Conservation (phyloP, 2,888 invertebrate genomes). For the Proisotoma minuta region DNA sequence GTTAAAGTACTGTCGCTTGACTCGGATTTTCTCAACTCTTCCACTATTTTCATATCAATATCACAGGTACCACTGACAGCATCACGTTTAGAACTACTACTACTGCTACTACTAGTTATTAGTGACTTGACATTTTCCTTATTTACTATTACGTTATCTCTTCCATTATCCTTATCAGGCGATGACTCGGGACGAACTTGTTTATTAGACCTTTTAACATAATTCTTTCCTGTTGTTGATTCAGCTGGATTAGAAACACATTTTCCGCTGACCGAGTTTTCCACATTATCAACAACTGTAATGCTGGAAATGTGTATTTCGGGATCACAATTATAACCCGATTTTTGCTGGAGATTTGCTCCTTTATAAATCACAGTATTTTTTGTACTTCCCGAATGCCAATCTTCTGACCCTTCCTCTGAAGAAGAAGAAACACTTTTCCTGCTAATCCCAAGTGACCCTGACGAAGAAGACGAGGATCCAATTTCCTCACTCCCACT, state of each 20-base stretch:
- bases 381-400: conserved; percentile 42
- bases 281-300: neutral
- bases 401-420: conserved; percentile 33
- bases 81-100: conserved; percentile 9
- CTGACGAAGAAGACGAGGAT: neutral
- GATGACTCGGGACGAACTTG: neutral
- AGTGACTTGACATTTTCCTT: conserved; percentile 1
- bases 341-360: neutral
- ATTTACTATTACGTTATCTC: neutral
- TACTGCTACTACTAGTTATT: neutral
- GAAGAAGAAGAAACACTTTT: conserved; percentile 16
- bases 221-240: neutral
- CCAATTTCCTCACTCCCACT: conserved; percentile 27
- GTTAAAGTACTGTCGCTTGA: neutral
- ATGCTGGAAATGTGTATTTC: conserved; percentile 39
- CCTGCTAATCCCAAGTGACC: conserved; percentile 13
- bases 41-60: neutral
- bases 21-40: conserved; percentile 5
- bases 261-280: neutral
- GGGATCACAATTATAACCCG: conserved; percentile 24
- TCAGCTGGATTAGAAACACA: neutral
- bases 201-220: neutral
- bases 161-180: neutral
- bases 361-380: conserved; percentile 39
- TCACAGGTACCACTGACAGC: conserved; percentile 6